Conservation (phyloP, 2,797 vertebrate species). For the Sardinella longiceps region DNA sequence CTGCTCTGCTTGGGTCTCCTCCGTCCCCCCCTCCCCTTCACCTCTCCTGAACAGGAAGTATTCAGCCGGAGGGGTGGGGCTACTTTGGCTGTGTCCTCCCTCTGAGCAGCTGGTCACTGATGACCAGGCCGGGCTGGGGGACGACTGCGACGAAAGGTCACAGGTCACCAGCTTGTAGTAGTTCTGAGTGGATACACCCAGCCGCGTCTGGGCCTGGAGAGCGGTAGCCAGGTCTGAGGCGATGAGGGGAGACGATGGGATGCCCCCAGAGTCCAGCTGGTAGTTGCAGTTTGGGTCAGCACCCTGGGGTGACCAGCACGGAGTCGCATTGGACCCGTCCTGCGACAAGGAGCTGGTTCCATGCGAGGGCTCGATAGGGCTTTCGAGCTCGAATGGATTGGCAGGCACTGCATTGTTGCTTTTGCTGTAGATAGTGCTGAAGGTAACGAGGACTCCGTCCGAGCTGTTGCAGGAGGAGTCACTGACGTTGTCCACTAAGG, state of each 20-base stretch:
- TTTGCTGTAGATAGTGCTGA: constrained; percentile 91
- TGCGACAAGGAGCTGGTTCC: constrained; percentile 58
- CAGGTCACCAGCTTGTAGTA: constrained; percentile 97
- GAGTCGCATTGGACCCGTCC: constrained; percentile 62
- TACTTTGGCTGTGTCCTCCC: constrained; percentile 75
- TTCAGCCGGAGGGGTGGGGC: constrained; percentile 76
- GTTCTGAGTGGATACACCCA: constrained; percentile 90
- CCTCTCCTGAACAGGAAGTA: constrained; percentile 80
- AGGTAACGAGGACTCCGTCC: constrained; percentile 91
- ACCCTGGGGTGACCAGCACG: constrained; percentile 76
- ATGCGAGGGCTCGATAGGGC: constrained; percentile 74
- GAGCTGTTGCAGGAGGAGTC: constrained; percentile 96
- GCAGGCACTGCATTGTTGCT: constrained; percentile 80
- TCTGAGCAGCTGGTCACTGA: constrained; percentile 85
- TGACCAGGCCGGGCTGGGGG: constrained; percentile 87
- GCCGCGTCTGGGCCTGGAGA: constrained; percentile 84
- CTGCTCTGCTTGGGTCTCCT: constrained; percentile 53
- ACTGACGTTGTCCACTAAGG: constrained; percentile 80
- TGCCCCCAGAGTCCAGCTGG: constrained; percentile 74
- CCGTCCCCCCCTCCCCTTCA: constrained; percentile 47
- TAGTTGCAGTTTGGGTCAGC: constrained; percentile 93
- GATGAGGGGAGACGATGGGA: constrained; percentile 76
- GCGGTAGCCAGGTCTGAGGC: constrained; percentile 81
- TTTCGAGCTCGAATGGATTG: constrained; percentile 73
- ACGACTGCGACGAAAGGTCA: constrained; percentile 91